phyloP scores from a whole-genome alignment of 2,888 invertebrate species.

The Thereva nobilitata region DNA sequence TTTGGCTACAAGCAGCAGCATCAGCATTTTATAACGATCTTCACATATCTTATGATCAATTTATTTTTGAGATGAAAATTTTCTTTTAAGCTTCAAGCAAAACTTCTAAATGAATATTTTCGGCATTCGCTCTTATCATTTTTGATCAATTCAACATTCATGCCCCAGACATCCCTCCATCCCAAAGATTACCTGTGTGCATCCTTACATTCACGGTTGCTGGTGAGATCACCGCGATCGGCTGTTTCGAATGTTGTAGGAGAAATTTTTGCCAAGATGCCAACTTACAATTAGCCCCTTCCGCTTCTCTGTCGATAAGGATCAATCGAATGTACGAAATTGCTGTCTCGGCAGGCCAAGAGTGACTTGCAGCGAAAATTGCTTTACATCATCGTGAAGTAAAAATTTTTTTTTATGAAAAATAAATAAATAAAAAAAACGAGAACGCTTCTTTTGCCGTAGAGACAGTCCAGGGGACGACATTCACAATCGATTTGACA shows the following conservation, averaged over 20 bases:
- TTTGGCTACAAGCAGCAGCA: constrained; percentile 24
- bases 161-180: constrained; percentile 26
- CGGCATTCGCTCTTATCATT: constrained; percentile 18
- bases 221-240: constrained; percentile 23
- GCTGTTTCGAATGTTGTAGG: constrained; percentile 23
- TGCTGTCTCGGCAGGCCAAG: constrained; percentile 8
- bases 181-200: neutral
- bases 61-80: constrained; percentile 21
- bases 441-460: constrained; percentile 7
- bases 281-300: constrained; percentile 37
- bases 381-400: neutral
- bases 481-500: constrained; percentile 35
- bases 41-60: constrained; percentile 36
- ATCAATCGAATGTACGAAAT: constrained; percentile 33
- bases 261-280: constrained; percentile 36
- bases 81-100: constrained; percentile 10
- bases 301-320: constrained; percentile 34
- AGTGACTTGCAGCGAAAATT: constrained; percentile 25
- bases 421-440: neutral
- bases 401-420: too few species aligned
- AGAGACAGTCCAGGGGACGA: constrained; percentile 3
- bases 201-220: constrained; percentile 1
- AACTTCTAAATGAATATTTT: constrained; percentile 21
- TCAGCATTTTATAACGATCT: constrained; percentile 32
- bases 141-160: constrained; percentile 16